Evolutionary conservation across 2,888 invertebrate species (phyloP).

Genomic region (Drosophila birchii): DNA sequence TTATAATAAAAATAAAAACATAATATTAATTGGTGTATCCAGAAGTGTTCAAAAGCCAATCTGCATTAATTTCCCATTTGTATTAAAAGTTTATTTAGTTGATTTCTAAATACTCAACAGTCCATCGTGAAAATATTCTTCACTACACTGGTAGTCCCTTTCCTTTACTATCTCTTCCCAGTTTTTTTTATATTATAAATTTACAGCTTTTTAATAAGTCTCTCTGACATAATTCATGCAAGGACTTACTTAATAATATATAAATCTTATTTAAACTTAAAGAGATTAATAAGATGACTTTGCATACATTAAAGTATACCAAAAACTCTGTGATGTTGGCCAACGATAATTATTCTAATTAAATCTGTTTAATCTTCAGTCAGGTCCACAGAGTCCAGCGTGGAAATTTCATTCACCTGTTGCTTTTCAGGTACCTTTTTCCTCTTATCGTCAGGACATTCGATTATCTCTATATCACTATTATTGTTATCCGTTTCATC

Average conservation of each 20-base stretch:
- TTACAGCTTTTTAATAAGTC: neutral
- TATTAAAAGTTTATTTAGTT: no score
- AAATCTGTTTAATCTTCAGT: conserved; percentile 57
- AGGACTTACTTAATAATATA: neutral
- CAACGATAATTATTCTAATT: neutral
- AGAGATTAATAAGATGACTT: neutral
- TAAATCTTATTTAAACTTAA: neutral
- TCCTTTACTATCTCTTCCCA: neutral
- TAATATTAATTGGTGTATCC: neutral
- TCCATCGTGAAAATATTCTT: no score
- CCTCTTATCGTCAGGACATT: conserved; percentile 13
- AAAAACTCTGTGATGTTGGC: neutral
- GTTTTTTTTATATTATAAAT: no score
- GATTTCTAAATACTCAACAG: no score
- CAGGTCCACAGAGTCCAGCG: conserved; percentile 57
- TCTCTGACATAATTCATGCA: neutral
- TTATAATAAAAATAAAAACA: neutral
- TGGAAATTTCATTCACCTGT: neutral
- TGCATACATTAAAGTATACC: neutral
- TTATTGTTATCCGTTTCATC: conserved; percentile 31
- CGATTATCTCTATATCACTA: conserved; percentile 59
- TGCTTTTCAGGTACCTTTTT: conserved; percentile 5
- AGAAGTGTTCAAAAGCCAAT: neutral
- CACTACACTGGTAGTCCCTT: no score
- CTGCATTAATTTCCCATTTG: neutral